Conservation (phyloP, 1,140 invertebrate species). For the Brachionus koreanus region DNA sequence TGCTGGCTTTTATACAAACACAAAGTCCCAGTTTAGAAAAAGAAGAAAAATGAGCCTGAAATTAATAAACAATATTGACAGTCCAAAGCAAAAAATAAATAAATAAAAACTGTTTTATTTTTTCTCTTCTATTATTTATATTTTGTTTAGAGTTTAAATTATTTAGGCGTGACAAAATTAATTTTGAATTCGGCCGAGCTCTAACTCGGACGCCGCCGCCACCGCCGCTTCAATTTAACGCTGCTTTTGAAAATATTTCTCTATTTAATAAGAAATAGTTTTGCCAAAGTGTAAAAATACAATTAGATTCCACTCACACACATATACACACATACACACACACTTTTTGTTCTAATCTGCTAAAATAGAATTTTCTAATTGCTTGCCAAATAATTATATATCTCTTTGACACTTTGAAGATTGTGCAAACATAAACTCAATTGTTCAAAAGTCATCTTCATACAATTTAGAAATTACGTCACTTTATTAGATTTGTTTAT, state of each 20-base stretch:
- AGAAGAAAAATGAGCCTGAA: background rate
- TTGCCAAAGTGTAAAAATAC: background rate
- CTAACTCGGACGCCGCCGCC: background rate
- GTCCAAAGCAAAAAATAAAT: background rate
- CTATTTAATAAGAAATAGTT: background rate
- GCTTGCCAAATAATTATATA: background rate
- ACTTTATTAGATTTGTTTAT: no score
- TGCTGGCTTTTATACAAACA: background rate
- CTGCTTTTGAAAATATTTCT: background rate
- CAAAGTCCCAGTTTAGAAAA: background rate
- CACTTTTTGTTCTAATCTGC: background rate
- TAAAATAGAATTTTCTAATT: background rate
- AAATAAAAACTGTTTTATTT: background rate
- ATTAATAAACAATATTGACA: background rate
- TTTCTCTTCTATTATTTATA: no score
- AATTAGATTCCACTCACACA: background rate
- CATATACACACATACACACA: no score
- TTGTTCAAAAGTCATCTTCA: no score
- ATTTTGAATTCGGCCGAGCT: background rate
- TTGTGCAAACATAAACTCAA: background rate
- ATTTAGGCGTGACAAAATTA: constrained; percentile 2
- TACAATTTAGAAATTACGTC: no score
- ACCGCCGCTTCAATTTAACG: background rate
- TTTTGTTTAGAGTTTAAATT: background rate
- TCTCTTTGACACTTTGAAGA: background rate